These are phyloP conservation scores for Falco peregrinus DNA, from an alignment of 2,797 vertebrate species.

Conservation along the genomic window DNA sequence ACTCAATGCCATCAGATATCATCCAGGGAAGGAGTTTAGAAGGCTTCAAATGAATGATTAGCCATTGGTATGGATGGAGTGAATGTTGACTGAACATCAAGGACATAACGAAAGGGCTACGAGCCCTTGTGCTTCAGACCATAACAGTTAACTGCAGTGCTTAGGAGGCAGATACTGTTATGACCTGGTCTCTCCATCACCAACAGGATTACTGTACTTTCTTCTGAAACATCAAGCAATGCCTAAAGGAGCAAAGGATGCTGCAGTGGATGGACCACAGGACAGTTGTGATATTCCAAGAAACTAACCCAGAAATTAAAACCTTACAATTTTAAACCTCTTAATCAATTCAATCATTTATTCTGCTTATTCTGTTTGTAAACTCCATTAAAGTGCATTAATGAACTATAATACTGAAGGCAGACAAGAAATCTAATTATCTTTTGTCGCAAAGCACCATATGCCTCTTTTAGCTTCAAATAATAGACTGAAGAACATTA, in stretches of 20 bases:
- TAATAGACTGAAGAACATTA: conserved; percentile 63
- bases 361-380: conserved; percentile 56
- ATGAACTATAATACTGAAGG: conserved; percentile 63
- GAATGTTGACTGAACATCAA: neutral
- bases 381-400: conserved; percentile 68
- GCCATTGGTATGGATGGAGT: neutral
- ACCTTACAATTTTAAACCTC: conserved; percentile 12
- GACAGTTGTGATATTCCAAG: neutral
- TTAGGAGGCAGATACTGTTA: neutral
- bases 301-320: neutral
- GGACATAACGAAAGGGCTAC: neutral
- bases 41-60: neutral
- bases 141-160: neutral
- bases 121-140: neutral
- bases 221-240: neutral
- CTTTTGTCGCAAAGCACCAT: conserved; percentile 72
- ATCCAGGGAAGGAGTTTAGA: neutral
- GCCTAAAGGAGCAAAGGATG: neutral
- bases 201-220: neutral
- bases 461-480: conserved; percentile 74
- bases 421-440: conserved; percentile 77
- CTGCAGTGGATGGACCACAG: neutral
- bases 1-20: neutral
- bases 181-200: neutral
- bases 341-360: conserved; percentile 42